A percentile compares a stretch with the other conserved stretches of the same genome.
phyloP scores from a whole-genome alignment of 92 coral and sea anemone genomes.

The Micromussa lordhowensis region DNA sequence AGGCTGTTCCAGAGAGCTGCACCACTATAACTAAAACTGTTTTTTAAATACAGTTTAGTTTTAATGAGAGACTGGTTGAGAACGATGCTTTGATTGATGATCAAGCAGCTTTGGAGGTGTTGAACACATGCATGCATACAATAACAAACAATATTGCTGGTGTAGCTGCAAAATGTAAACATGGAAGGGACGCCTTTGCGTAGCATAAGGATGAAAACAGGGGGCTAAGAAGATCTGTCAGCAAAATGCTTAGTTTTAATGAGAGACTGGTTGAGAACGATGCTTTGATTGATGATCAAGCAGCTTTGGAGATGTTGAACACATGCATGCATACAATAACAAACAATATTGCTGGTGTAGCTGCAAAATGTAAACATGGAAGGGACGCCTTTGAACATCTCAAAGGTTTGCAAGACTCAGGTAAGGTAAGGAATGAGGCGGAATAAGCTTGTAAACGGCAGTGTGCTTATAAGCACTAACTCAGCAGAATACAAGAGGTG shows the following conservation, averaged over 20 bases:
- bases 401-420: conserved; percentile 24
- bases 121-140: conserved; percentile 53
- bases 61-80: conserved; percentile 54
- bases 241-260: conserved; percentile 53
- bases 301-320: conserved; percentile 55
- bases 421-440: no score
- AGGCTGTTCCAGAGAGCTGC: no score
- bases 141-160: no score
- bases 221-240: conserved; percentile 57
- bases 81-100: conserved; percentile 44
- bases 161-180: no score
- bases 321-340: conserved; percentile 50
- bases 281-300: conserved; percentile 55
- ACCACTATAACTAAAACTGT: no score
- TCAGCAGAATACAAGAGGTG: no score
- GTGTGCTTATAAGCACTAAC: no score
- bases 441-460: no score
- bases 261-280: conserved; percentile 46
- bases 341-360: no score
- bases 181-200: conserved; percentile 58
- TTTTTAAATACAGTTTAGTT: no score
- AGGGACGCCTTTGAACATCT: conserved; percentile 52
- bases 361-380: conserved; percentile 46
- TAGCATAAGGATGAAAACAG: conserved; percentile 53
- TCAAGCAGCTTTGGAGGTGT: conserved; percentile 57